Evolutionary conservation across 2,888 invertebrate species (phyloP).

Genomic region (Callimorpha dominula): DNA sequence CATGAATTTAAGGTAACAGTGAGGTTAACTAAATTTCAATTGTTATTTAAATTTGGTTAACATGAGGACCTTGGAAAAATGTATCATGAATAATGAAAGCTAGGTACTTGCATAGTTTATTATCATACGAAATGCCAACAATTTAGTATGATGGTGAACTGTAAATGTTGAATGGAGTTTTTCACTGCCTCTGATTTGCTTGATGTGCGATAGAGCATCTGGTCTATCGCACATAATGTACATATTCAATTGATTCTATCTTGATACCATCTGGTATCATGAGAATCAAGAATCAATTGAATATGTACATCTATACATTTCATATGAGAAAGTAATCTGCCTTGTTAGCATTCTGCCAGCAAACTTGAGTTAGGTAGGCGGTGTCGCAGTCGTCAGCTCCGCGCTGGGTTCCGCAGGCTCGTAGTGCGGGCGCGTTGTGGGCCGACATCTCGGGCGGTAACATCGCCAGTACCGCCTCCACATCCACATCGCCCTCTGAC

Average conservation of each 20-base stretch:
- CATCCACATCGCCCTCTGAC: conserved; percentile 71
- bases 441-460: conserved; percentile 67
- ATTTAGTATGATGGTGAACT: too few species aligned
- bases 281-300: not conserved
- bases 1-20: not conserved
- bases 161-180: not conserved
- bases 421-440: conserved; percentile 60
- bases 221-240: too few species aligned
- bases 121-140: too few species aligned
- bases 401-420: conserved; percentile 68
- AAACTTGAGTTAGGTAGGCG: conserved; percentile 75
- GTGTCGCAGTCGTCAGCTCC: conserved; percentile 79
- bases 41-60: not conserved
- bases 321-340: conserved; percentile 75
- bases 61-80: not conserved
- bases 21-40: not conserved
- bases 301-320: conserved; percentile 2
- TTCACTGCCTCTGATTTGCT: not conserved
- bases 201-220: not conserved
- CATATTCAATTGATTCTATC: too few species aligned
- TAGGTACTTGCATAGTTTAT: too few species aligned
- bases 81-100: not conserved
- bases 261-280: not conserved
- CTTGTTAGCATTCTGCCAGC: conserved; percentile 77
- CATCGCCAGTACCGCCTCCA: conserved; percentile 74